These are phyloP conservation scores for Gobio occitaniae DNA, from an alignment of 2,797 vertebrate genomes.

Conservation along the genomic window DNA sequence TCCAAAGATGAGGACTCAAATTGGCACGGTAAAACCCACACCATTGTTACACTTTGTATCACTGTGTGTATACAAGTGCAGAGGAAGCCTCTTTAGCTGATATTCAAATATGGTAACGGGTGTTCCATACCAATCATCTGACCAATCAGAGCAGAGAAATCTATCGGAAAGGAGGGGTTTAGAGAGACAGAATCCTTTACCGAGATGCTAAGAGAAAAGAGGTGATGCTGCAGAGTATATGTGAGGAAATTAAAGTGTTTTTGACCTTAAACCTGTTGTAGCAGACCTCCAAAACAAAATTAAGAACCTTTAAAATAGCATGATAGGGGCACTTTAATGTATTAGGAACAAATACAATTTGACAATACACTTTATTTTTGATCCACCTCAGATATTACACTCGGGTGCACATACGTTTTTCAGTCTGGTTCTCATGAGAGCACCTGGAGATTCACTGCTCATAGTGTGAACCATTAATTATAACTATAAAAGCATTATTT, in stretches of 20 bases:
- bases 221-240: not conserved
- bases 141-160: not conserved
- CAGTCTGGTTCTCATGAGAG: too few relatives aligned
- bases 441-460: too few relatives aligned
- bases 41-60: too few relatives aligned
- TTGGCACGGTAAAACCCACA: too few relatives aligned
- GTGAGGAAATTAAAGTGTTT: not conserved
- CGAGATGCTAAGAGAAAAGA: not conserved
- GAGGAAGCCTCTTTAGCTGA: too few relatives aligned
- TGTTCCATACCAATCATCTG: not conserved
- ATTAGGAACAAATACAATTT: not conserved
- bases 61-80: too few relatives aligned
- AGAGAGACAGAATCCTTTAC: too few relatives aligned
- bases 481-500: too few relatives aligned
- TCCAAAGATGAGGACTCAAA: too few relatives aligned
- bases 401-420: too few relatives aligned
- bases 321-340: not conserved
- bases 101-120: too few relatives aligned
- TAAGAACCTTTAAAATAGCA: not conserved
- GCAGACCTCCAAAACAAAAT: not conserved
- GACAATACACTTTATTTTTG: not conserved
- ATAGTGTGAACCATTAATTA: too few relatives aligned
- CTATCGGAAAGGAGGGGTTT: not conserved
- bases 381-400: not conserved
- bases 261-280: not conserved